Base-by-base conservation (phyloP, 2,888 invertebrate genomes). In the Agonopterix heracliana region DNA sequence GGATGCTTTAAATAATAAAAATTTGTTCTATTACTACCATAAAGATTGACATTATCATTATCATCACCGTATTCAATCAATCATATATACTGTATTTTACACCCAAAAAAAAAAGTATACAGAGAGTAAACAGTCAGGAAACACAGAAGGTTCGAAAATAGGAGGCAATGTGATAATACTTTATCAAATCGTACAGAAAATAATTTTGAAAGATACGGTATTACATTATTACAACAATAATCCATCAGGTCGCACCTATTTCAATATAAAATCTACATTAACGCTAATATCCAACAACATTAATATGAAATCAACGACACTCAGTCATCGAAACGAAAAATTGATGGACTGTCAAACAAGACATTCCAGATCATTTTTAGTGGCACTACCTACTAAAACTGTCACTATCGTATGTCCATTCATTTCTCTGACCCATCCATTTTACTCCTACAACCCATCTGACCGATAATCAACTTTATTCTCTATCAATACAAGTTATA, bases 341-440 rank as follows among this genome's bases (percentile, higher is more conserved):
- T 84, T 80, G 82, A 85, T 85, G 75, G 59, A 77, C 74, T 78
- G 84, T 81, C 84, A 79, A 53, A 66, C 63, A 62, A 66, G 63
- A 68, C 73, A 68, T 77, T 71, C 66, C 57, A 60, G 69, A 78
- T 78, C 81, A 78, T 83, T 83, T 81, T 80, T 81, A 80, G 69
- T 72, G 68, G 69, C 68, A 68, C 73, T 66, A 60, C 74, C 75
- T 73, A 76, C 80, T 72, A 74, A 74, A 74, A 74, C 77, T 78
- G 81, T 80, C 81, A 81, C 61, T 71, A 70, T 67, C 60, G 61
- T 52, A 54, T 61, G 63, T 72, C 67, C 75, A 78, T 81, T 81
- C 78, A 78, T 82, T 79, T 77, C 71, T 71, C 66, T 66, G 63
- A 61, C 47, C 52, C 52, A 49, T 59, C 70, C 64, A 65, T 52